These are phyloP conservation scores for Hirtodrosophila cameraria DNA, from an alignment of 2,888 invertebrate species.

Conservation along the genomic window DNA sequence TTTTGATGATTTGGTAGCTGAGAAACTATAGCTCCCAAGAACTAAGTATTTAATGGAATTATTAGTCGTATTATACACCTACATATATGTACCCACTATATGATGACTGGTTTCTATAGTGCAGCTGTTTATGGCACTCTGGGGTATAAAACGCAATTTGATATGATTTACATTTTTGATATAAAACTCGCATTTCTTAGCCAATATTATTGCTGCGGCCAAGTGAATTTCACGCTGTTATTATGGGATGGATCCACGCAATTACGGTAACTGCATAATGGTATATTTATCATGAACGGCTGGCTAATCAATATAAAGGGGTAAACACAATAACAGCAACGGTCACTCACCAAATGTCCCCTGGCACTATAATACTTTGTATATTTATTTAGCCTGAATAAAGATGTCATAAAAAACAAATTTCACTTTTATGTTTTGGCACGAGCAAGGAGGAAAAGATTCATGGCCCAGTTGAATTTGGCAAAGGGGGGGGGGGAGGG, in stretches of 20 bases:
- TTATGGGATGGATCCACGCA: slow-evolving; percentile 25
- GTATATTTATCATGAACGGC: slow-evolving; percentile 77
- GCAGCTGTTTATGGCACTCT: slow-evolving; percentile 25
- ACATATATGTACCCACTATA: no score
- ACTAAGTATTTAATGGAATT: no score
- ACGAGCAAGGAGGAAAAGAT: slow-evolving; percentile 65
- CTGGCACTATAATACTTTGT: slow-evolving; percentile 75
- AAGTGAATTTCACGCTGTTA: slow-evolving; percentile 26
- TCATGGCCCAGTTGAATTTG: slow-evolving; percentile 68
- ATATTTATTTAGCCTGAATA: slow-evolving; percentile 78
- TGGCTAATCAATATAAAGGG: slow-evolving; percentile 52
- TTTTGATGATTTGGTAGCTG: no score
- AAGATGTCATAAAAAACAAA: slow-evolving; percentile 82
- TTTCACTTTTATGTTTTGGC: slow-evolving; percentile 80
- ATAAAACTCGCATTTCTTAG: slow-evolving; percentile 22
- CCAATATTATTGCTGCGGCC: slow-evolving; percentile 33
- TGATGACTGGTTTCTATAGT: slow-evolving; percentile 7
- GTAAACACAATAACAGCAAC: slow-evolving; percentile 2
- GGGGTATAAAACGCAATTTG: slow-evolving; percentile 40
- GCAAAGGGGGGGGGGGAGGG: slow-evolving; percentile 1
- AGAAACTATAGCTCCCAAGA: no score
- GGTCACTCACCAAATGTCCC: slow-evolving; percentile 59
- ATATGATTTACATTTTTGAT: slow-evolving; percentile 45
- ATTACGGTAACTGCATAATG: slow-evolving; percentile 69
- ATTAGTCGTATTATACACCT: no score